Evolutionary conservation across 2,113 vertebrate species (phyloP).

Genomic region (Ictidomys tridecemlineatus): DNA sequence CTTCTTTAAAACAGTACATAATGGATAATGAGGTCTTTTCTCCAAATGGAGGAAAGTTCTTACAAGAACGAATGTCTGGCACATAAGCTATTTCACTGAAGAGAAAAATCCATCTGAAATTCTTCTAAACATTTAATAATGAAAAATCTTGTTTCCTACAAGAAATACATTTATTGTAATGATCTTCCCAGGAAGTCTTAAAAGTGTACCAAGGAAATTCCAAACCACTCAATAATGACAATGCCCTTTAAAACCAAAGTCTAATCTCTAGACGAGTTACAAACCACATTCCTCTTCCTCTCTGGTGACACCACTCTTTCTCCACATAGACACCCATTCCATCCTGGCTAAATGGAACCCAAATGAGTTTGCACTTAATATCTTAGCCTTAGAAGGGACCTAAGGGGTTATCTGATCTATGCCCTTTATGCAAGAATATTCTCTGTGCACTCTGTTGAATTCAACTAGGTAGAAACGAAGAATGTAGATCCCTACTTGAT

Average conservation of each 20-base stretch:
- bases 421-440: not conserved
- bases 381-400: not conserved
- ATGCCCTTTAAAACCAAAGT: constrained; percentile 27
- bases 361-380: constrained; percentile 18
- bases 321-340: not conserved
- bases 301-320: not conserved
- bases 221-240: constrained; percentile 48
- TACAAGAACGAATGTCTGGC: not conserved
- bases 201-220: not conserved
- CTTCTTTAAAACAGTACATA: not conserved
- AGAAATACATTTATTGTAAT: not conserved
- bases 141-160: constrained; percentile 50
- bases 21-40: not conserved
- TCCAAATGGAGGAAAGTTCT: not conserved
- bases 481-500: not conserved
- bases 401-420: not conserved
- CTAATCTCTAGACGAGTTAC: constrained; percentile 40
- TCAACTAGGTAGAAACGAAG: not conserved
- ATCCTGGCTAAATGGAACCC: not conserved
- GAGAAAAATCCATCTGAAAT: constrained; percentile 20
- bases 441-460: not conserved
- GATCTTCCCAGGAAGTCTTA: not conserved
- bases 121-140: constrained; percentile 56
- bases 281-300: constrained; percentile 29
- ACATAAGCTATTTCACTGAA: constrained; percentile 27